These are phyloP conservation scores for Habropoda laboriosa DNA, from an alignment of 1,140 invertebrate genomes.

Conservation along the genomic window DNA sequence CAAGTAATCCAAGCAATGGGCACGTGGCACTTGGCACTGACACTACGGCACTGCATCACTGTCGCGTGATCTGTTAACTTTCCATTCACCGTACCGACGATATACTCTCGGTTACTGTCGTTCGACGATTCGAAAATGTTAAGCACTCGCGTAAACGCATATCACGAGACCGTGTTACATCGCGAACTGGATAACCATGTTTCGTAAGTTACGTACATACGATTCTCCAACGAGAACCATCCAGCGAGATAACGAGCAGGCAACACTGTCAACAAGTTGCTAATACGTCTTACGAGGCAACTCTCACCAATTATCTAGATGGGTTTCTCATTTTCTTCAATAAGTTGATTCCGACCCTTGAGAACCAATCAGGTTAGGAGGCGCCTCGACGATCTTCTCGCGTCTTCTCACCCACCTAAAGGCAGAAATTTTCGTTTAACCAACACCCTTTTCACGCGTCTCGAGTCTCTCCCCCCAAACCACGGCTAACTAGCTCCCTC, in stretches of 20 bases:
- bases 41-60: slow-evolving; percentile 81
- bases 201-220: slow-evolving; percentile 21
- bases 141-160: slow-evolving; percentile 21
- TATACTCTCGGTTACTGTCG: slow-evolving; percentile 39
- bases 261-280: slow-evolving; percentile 24
- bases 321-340: slow-evolving; percentile 3
- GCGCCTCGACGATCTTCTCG: background rate
- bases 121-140: slow-evolving; percentile 21
- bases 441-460: background rate
- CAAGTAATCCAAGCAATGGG: slow-evolving; percentile 79
- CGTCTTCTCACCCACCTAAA: slow-evolving; percentile 33
- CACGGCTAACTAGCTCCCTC: slow-evolving; percentile 9
- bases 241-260: background rate
- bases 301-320: slow-evolving; percentile 7
- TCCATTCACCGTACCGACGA: slow-evolving; percentile 75
- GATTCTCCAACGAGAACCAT: background rate
- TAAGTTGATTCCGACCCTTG: background rate
- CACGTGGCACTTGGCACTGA: slow-evolving; percentile 77
- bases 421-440: slow-evolving; percentile 46
- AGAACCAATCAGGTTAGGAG: background rate
- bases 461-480: slow-evolving; percentile 5
- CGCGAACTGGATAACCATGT: background rate
- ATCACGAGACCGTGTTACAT: slow-evolving; percentile 13
- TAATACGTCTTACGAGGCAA: background rate
- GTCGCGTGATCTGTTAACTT: slow-evolving; percentile 76